Percentiles rank a stretch among this genome's conserved stretches.
Evolutionary conservation across 2,113 vertebrate species (phyloP).

Genomic region (Pristiophorus japonicus): DNA sequence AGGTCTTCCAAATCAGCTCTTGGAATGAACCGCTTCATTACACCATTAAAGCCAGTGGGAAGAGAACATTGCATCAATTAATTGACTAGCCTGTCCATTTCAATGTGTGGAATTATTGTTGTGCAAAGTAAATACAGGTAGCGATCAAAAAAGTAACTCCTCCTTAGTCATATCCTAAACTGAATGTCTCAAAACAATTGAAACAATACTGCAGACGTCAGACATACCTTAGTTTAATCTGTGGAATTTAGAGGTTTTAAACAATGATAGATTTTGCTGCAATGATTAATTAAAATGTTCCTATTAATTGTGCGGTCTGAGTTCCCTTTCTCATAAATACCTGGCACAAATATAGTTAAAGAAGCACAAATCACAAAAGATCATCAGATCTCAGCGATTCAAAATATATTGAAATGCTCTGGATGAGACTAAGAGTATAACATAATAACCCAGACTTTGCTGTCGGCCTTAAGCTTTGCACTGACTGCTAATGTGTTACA

Average conservation of each 20-base stretch:
- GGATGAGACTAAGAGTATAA: background rate
- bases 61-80: background rate
- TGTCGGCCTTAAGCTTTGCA: background rate
- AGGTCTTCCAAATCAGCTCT: slow-evolving; percentile 34
- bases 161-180: background rate
- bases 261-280: background rate
- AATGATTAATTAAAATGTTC: background rate
- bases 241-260: background rate
- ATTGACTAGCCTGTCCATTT: background rate
- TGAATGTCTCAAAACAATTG: background rate
- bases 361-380: background rate
- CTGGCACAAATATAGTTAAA: background rate
- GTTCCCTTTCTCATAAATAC: background rate
- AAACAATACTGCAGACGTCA: background rate
- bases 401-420: background rate
- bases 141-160: background rate
- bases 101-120: background rate
- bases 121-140: background rate
- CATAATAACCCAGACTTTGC: background rate
- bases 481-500: background rate
- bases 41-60: background rate
- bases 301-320: background rate
- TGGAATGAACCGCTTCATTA: background rate
- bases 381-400: background rate
- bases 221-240: too few species aligned